Conservation (phyloP, 2,888 invertebrate species). For the Thymelicus lineola region DNA sequence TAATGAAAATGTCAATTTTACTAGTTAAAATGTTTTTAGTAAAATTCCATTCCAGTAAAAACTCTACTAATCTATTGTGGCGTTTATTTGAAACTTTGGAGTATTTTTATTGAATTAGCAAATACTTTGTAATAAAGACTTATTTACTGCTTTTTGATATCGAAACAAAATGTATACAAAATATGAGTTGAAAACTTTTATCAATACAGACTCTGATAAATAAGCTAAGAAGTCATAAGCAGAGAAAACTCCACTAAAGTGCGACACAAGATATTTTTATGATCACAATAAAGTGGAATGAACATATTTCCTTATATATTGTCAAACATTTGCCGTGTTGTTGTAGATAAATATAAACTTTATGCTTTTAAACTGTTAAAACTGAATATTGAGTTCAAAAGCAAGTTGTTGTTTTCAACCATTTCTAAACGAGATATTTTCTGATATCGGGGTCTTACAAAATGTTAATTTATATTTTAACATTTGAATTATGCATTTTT, state of each 20-base stretch:
- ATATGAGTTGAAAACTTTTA: slow-evolving; percentile 6
- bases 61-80: too few species aligned
- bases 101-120: too few species aligned
- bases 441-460: too few species aligned
- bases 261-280: slow-evolving; percentile 36
- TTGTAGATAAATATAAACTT: slow-evolving; percentile 17
- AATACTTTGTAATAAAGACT: too few species aligned
- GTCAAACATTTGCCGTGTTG: slow-evolving; percentile 30
- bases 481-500: too few species aligned
- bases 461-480: too few species aligned
- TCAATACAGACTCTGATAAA: slow-evolving; percentile 9
- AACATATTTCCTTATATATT: slow-evolving; percentile 20
- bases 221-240: slow-evolving; percentile 10
- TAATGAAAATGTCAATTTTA: too few species aligned
- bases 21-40: too few species aligned
- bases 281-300: slow-evolving; percentile 23
- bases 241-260: slow-evolving; percentile 13
- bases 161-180: neutral
- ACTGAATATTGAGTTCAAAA: neutral
- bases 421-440: too few species aligned
- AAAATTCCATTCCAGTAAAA: too few species aligned
- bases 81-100: too few species aligned
- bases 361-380: neutral
- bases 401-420: neutral
- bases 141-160: too few species aligned